Percentiles rank a stretch among this genome's conserved stretches.
phyloP scores from a whole-genome alignment of 92 coral and sea anemone genomes.

The Palythoa grandiflora region DNA sequence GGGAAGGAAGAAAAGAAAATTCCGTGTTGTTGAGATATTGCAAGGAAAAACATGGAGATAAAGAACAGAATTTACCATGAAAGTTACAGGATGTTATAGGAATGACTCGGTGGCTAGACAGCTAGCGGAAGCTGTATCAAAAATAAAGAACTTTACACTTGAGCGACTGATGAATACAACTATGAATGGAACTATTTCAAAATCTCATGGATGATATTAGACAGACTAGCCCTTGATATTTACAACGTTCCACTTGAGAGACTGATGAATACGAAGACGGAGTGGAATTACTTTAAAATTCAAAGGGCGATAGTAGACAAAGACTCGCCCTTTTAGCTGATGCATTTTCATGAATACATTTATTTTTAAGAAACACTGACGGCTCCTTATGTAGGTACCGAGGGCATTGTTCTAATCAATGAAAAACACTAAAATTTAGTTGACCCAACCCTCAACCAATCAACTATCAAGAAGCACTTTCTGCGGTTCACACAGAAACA shows the following conservation, averaged over 20 bases:
- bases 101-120: not conserved
- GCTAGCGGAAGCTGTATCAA: not conserved
- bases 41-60: constrained; percentile 22
- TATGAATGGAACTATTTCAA: constrained; percentile 26
- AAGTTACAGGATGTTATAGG: constrained; percentile 23
- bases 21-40: constrained; percentile 23
- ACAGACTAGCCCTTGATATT: not conserved
- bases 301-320: not conserved
- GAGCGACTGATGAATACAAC: constrained; percentile 25
- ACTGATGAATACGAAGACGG: not conserved
- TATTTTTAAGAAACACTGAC: no score
- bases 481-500: no score
- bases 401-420: no score
- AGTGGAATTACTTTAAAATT: not conserved
- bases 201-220: constrained; percentile 24
- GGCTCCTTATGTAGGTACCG: no score
- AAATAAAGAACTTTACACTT: not conserved
- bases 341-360: not conserved
- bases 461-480: no score
- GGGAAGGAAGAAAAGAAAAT: constrained; percentile 13
- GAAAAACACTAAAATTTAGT: no score
- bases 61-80: constrained; percentile 30
- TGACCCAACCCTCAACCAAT: no score
- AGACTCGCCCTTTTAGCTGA: not conserved
- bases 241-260: not conserved